Evolutionary conservation across 2,888 invertebrate genomes (phyloP), one percentile per base, ranked within the genome.

Genomic region (Tenthredo mesomela): DNA sequence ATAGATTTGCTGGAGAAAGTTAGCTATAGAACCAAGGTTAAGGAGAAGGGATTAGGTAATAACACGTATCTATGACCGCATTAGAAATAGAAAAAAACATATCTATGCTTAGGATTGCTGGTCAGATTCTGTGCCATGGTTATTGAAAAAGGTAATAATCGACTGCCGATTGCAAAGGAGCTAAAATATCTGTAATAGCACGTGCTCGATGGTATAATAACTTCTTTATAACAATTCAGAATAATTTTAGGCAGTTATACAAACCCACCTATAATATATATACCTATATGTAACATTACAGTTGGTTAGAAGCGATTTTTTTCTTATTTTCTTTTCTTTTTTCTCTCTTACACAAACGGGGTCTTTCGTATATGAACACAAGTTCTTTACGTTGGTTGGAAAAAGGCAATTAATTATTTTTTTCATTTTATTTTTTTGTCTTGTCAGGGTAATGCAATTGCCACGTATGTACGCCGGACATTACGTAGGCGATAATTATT

Each of bases 401-500:
- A 61, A 61, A 25, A 61, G 25, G 61, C 61, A 61, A 61, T 61
- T 61, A 61, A 61, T 61, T 61, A 47, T 10, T 61, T 61, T 37
- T 70, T 33, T 18, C 21, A 3, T 18, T 25, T 29, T 75, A 5
- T 29, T 10, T 50, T 29, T 29, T 12, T 1, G 7, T 77, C 15
- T 29, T 3, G 40, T 18, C 43, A 15, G 12, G n/a, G 12, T 9
- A 50, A 7, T 50, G 50, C 18, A 9, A 18, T 29, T 15, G 18
- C 7, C 10, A 73, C 40, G 58, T 21, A 7, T 73, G 10, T 43
- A 37, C 37, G 9, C 80, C 58, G 78, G 80, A 80, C 58, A 80
- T 80, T 80, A 40, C 80, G 40, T 80, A 18, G 80, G 37, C 15
- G 43, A 73, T 73, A 80, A 80, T 80, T 80, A 80, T 61, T 80